Base-by-base conservation (phyloP, 2,888 invertebrate genomes). In the Ichneumoninae sp. region DNA sequence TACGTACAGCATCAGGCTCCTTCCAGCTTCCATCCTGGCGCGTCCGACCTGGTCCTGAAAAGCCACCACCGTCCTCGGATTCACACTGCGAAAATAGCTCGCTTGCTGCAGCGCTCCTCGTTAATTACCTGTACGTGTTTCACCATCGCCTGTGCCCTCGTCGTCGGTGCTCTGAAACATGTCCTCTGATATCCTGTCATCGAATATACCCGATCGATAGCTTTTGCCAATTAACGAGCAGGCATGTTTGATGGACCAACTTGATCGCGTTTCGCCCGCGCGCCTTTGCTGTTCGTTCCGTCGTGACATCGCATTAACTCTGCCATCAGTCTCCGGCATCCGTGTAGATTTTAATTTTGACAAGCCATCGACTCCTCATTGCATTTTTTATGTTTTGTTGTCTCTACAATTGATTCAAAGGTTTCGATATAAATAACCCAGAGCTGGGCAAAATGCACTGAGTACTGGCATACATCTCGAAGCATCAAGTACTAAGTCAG, bases 51-150 rank as follows among this genome's bases (percentile, higher is more conserved):
- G 6, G 6, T 40, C 16, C 7, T 68, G 68, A 40, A 71, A 74
- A 69, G 63, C 66, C 63, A 65, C 63, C 57, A 33, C 66, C 60
- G 40, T 60, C 63, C 33, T 74, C 69, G 47, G 16, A 65, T 13
- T 19, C 65, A 65, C 50, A 69, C 52, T 73, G 22, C 40, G 36
- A 78, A 63, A 79, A 71, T 44, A 60, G 22, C 44, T 36, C n/a
- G 36, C 22, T 74, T 13, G 68, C 36, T 13, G 60, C 71, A 84
- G 40, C 50, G 76, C 54, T 69, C 54, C 69, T 74, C 63, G 76
- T 81, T 44, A 66, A 85, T 85, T 75, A 83, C 63, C 71, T 33
- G 26, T 65, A 47, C 78, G 40, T 54, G 69, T 66, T 36, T 30
- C 30, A 13, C 44, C 16, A 52, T 71, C 66, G 70, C 30, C 47